A percentile compares a stretch with the other conserved stretches of the same genome.
These are phyloP conservation scores for Ladona fulva DNA, from an alignment of 1,140 invertebrate species.

Conservation along the genomic window DNA sequence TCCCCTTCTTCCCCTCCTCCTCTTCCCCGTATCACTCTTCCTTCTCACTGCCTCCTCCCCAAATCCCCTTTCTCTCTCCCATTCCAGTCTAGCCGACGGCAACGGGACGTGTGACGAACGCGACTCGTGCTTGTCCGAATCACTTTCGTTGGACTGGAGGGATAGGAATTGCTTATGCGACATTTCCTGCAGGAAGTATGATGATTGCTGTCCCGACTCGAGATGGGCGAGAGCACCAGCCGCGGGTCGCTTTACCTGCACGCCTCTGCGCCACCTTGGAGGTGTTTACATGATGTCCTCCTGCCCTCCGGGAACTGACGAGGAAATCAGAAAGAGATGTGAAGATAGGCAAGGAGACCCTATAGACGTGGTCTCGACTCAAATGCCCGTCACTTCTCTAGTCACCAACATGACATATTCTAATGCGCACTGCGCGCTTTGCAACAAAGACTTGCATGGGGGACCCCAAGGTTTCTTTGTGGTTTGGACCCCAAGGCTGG, in stretches of 20 bases:
- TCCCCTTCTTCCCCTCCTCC: not conserved
- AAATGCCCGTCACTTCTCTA: constrained; percentile 38
- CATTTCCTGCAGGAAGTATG: not conserved
- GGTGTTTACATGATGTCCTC: constrained; percentile 39
- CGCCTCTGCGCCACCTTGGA: constrained; percentile 34
- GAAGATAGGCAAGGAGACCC: constrained; percentile 21
- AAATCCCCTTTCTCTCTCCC: not conserved
- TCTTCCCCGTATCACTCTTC: not conserved
- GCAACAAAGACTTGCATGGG: constrained; percentile 35
- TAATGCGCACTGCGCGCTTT: constrained; percentile 47
- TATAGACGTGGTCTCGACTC: constrained; percentile 35
- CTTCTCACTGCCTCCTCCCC: not conserved
- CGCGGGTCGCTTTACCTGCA: constrained; percentile 32
- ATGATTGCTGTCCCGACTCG: not conserved
- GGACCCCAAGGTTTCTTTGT: constrained; percentile 20
- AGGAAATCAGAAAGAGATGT: constrained; percentile 26
- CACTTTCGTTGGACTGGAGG: not conserved
- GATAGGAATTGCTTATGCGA: not conserved
- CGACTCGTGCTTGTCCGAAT: not conserved
- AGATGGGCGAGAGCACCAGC: not conserved
- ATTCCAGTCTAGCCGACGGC: not conserved
- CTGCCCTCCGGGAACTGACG: constrained; percentile 32
- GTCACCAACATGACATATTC: constrained; percentile 40
- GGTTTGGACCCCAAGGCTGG: constrained; percentile 38
- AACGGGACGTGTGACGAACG: not conserved